Base-by-base conservation (phyloP, 2,888 invertebrate species). In the Coremacera marginata region DNA sequence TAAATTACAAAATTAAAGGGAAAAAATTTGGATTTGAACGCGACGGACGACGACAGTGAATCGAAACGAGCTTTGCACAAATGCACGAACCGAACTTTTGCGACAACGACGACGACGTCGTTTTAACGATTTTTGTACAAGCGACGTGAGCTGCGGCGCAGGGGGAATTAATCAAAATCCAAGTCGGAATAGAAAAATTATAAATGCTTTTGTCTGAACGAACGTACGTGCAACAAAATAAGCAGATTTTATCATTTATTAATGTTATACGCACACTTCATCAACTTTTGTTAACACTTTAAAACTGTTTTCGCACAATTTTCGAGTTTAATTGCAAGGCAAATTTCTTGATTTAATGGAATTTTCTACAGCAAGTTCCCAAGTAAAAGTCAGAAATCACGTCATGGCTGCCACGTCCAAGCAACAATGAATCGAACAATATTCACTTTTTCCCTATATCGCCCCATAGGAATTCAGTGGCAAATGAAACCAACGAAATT, bases 321-420 rank as follows among this genome's bases (percentile, higher is more conserved):
- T 83, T 82, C 80, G 82, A 84, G 81, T 49, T 81, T 84, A 82
- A 81, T 82, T 84, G 80, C 77, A 80, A 80, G 81, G 82, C 78
- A 83, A 83, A 81, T 83, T 65, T 65, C 51, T 65, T 51, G 51
- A 82, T 83, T 86, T 84, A 80, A 84, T 82, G 82, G 83, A 84
- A 84, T 84, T 83, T 81, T 79, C 19, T 63, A 78, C 70, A 80
- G 65, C 80, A 82, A 81, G 80, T 80, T 77, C 80, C 80, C 81
- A 81, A 85, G 83, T 84, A 82, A 86, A 87, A 84, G 84, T 87
- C 83, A 85, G 84, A 87, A 88, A 88, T 88, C 89, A 88, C 88
- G 88, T 88, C 89, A 88, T 88, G 88, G 88, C 88, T 88, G 88
- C 88, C 88, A 88, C 88, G 88, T 88, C 87, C 88, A 89, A 88